phyloP scores from a whole-genome alignment of 2,888 invertebrate species.

The Tethea ocularis region DNA sequence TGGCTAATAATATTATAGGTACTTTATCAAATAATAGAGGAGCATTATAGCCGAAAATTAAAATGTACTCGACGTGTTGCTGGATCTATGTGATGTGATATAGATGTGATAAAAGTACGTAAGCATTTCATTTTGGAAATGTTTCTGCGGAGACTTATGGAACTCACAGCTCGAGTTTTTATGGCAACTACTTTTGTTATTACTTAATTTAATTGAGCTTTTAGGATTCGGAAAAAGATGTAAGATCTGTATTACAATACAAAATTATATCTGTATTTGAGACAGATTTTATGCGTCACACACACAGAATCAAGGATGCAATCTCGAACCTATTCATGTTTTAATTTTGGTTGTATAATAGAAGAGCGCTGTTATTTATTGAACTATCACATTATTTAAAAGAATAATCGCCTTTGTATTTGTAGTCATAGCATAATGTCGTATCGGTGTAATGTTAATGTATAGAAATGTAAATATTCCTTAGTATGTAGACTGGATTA shows the following conservation, averaged over 20 bases:
- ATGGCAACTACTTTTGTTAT: too few species aligned
- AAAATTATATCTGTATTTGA: too few species aligned
- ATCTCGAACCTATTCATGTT: neutral
- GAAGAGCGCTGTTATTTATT: neutral
- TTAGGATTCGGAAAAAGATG: too few species aligned
- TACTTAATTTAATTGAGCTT: too few species aligned
- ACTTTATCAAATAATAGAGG: constrained; percentile 58
- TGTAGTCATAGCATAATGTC: neutral
- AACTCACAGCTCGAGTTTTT: too few species aligned
- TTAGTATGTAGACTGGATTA: neutral
- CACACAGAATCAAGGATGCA: neutral
- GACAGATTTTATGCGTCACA: neutral
- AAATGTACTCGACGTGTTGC: constrained; percentile 29
- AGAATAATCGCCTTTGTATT: constrained; percentile 19
- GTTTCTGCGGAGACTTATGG: neutral
- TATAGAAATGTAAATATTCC: neutral
- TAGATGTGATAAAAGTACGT: neutral
- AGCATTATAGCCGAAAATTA: constrained; percentile 35
- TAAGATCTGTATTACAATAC: too few species aligned
- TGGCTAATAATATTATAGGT: constrained; percentile 69
- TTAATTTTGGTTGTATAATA: neutral
- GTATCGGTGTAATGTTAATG: neutral
- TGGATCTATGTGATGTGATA: neutral
- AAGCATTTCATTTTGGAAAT: neutral
- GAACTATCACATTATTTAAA: constrained; percentile 20